Conservation (phyloP, 2,113 vertebrate genomes). For the Pongo pygmaeus region DNA sequence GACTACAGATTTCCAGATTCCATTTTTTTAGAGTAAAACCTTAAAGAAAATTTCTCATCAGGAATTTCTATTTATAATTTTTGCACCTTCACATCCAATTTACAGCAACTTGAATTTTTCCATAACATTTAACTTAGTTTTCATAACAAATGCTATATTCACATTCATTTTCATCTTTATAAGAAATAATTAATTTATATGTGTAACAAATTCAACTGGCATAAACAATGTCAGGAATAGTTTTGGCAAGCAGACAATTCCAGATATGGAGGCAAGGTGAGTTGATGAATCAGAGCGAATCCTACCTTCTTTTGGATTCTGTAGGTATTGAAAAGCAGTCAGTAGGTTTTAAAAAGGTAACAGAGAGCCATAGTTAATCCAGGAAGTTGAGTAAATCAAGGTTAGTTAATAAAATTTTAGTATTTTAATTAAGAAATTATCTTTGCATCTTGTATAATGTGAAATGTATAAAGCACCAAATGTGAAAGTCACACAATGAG, state of each 20-base stretch:
- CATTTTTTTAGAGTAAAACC: neutral
- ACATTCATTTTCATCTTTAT: neutral
- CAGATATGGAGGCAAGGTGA: neutral
- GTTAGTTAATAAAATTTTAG: neutral
- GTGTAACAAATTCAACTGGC: neutral
- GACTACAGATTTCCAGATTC: neutral
- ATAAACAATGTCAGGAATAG: neutral
- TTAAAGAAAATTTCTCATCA: neutral
- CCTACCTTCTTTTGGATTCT: neutral
- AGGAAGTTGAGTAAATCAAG: neutral
- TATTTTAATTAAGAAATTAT: neutral
- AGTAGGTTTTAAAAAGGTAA: neutral
- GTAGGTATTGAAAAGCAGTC: neutral
- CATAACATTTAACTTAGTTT: neutral
- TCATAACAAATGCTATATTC: neutral
- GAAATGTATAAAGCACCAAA: neutral
- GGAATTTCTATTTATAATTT: neutral
- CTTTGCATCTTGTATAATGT: neutral
- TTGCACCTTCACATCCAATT: neutral
- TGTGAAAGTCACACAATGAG: neutral
- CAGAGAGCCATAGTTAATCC: neutral
- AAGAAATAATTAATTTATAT: neutral
- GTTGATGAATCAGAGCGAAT: neutral
- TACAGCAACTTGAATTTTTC: neutral
- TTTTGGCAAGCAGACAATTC: neutral